These are phyloP conservation scores for Hydrozoanthus tunicans DNA, from an alignment of 64 coral and sea anemone species.

Conservation along the genomic window DNA sequence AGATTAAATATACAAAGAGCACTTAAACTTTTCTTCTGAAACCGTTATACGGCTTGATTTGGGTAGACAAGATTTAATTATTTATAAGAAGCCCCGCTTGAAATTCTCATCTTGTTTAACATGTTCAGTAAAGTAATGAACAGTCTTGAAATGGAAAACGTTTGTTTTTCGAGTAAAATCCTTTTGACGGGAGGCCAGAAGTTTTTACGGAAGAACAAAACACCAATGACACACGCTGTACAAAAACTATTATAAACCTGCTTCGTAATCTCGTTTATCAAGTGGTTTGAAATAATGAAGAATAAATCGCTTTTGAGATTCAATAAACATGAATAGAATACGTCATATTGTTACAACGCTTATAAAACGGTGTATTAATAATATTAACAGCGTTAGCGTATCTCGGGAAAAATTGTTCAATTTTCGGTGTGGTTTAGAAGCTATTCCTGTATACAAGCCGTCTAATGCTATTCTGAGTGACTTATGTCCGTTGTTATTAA, in stretches of 20 bases:
- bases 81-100: too few relatives aligned
- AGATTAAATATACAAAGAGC: too few relatives aligned
- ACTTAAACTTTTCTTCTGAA: too few relatives aligned
- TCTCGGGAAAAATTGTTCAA: background rate
- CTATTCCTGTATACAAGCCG: background rate
- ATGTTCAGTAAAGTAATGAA: too few relatives aligned
- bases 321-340: slow-evolving; percentile 3
- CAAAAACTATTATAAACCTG: background rate
- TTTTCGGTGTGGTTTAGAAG: background rate
- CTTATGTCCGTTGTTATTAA: slow-evolving; percentile 13
- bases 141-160: too few relatives aligned
- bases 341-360: background rate
- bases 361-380: background rate
- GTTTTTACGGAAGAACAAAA: too few relatives aligned
- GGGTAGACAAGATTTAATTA: too few relatives aligned
- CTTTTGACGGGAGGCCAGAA: too few relatives aligned
- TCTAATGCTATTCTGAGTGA: background rate
- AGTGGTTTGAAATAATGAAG: slow-evolving; percentile 14
- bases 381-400: background rate
- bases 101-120: too few relatives aligned
- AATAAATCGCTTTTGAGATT: background rate
- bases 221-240: background rate
- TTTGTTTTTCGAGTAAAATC: too few relatives aligned
- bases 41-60: too few relatives aligned
- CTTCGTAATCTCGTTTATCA: slow-evolving; percentile 8